Base-by-base conservation (phyloP, 2,888 invertebrate genomes). In the Eilema caniola region DNA sequence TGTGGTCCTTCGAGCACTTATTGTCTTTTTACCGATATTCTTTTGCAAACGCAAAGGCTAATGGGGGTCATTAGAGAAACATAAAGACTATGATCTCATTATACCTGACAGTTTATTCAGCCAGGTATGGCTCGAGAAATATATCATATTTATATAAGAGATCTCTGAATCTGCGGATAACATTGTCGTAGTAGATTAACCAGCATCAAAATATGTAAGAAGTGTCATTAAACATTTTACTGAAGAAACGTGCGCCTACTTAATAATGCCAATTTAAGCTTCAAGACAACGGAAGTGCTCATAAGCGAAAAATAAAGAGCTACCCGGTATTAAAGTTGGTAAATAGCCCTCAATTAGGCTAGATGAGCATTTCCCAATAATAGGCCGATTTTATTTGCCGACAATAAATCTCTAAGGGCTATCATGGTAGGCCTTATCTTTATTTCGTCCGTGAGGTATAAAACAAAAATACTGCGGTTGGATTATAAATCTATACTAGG, bases 351-450 rank as follows among this genome's bases (percentile, higher is more conserved):
- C 81, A 81, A 78, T 82, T 74, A 80, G 78, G 59, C 67, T 37
- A 71, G 66, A 83, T 75, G 73, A 74, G 73, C 64, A 65, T 72
- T 67, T 56, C 47, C 62, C 63, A 78, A 76, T 76, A 78, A 74
- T 76, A 67, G 66, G 47, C 41, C 66, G 60, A 81, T 76, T 81
- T 83, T 83, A 81, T 81, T 81, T 74, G 76, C 71, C 71, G 74
- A 63, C 79, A 65, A 73, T 81, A 81, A 82, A 82, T 82, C 72
- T 71, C 62, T 70, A 69, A 70, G 70, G 77, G 71, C 73, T 76
- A 78, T 83, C 83, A 74, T 69, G 70, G 69, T 66, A 66, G 71
- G 61, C 65, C 71, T 83, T 81, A 83, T 83, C 81, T 81, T 83
- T 81, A 81, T 81, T 81, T 80, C 71, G 73, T 82, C 77, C 76